A percentile compares a stretch with the other conserved stretches of the same genome.
Conservation (phyloP, 2,797 vertebrate genomes). For the Pachyuromys duprasi region DNA sequence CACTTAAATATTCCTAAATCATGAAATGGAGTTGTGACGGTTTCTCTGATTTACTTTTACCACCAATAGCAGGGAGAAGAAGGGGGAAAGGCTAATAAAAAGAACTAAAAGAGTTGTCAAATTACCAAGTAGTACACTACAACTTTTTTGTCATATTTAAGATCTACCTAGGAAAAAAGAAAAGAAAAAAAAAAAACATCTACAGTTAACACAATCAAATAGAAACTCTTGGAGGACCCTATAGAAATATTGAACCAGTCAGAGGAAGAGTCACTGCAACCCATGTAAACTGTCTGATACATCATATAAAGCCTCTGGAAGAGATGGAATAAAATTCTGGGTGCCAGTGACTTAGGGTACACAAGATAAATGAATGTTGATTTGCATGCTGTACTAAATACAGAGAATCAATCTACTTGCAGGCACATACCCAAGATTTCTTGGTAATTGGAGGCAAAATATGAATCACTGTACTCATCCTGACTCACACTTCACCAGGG, state of each 20-base stretch:
- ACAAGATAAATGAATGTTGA: not conserved
- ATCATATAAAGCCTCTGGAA: not conserved
- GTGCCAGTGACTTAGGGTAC: not conserved
- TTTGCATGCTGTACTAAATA: not conserved
- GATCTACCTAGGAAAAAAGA: not conserved
- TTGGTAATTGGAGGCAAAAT: not conserved
- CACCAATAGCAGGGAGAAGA: accelerated
- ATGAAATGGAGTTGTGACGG: not conserved
- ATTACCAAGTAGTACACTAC: not conserved
- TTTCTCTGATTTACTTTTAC: not conserved
- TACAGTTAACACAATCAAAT: not conserved
- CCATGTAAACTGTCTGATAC: not conserved
- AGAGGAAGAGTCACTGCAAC: not conserved
- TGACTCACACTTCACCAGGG: not conserved
- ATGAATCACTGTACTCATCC: not conserved
- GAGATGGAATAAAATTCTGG: not conserved
- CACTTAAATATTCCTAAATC: not conserved
- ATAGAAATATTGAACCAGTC: not conserved
- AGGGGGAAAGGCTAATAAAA: accelerated
- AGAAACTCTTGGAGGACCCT: not conserved
- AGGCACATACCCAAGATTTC: not conserved
- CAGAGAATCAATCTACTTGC: not conserved
- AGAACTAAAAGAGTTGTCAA: not conserved
- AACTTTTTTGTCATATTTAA: not conserved
- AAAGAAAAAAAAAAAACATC: not conserved